Conservation (phyloP, 2,888 invertebrate genomes). For the Gastrophysa polygoni region DNA sequence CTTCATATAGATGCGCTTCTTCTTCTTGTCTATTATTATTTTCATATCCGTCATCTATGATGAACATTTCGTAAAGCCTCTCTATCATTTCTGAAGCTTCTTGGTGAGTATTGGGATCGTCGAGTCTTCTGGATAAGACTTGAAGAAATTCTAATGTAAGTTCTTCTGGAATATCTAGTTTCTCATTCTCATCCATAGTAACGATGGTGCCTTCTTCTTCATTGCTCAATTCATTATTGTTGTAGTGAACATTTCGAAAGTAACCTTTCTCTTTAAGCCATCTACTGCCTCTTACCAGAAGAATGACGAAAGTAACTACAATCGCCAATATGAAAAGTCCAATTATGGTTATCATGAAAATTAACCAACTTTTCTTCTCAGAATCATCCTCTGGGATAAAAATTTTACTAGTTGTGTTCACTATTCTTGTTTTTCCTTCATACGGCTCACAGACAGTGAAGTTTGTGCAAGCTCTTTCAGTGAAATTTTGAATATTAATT, state of each 20-base stretch:
- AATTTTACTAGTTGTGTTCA: slow-evolving; percentile 51
- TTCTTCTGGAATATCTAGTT: slow-evolving; percentile 72
- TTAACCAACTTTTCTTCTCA: slow-evolving; percentile 45
- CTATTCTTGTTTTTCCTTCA: slow-evolving; percentile 53
- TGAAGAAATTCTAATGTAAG: slow-evolving; percentile 75
- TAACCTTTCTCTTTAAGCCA: slow-evolving; percentile 67
- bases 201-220: slow-evolving; percentile 57
- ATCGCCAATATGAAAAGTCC: slow-evolving; percentile 64
- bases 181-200: slow-evolving; percentile 52
- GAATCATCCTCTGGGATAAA: slow-evolving; percentile 44
- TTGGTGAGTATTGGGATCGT: slow-evolving; percentile 74
- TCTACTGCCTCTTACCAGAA: slow-evolving; percentile 63
- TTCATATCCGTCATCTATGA: slow-evolving; percentile 70
- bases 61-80: slow-evolving; percentile 75
- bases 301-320: slow-evolving; percentile 61
- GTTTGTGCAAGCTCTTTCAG: slow-evolving; percentile 65
- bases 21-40: slow-evolving; percentile 60
- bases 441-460: slow-evolving; percentile 66
- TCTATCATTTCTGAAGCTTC: slow-evolving; percentile 80
- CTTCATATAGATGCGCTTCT: slow-evolving; percentile 58
- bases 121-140: slow-evolving; percentile 70
- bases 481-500: slow-evolving; percentile 67
- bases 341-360: slow-evolving; percentile 53
- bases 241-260: slow-evolving; percentile 59
- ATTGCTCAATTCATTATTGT: slow-evolving; percentile 65